Evolutionary conservation across 2,888 invertebrate genomes (phyloP).

Genomic region (Andrena minutula): DNA sequence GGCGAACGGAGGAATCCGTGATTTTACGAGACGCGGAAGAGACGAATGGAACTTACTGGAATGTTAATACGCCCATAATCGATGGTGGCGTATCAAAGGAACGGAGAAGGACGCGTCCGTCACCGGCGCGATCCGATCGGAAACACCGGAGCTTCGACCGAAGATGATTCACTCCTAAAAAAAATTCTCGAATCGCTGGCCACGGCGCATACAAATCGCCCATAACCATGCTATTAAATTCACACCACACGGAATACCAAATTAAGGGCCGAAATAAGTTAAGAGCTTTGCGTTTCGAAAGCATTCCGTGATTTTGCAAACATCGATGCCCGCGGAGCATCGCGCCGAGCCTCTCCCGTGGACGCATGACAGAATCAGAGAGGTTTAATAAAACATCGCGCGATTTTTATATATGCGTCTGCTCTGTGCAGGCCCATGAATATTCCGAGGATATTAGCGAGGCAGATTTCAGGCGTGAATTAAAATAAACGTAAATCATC

Average conservation of each 20-base stretch:
- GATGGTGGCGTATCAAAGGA: background rate
- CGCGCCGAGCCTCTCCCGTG: slow-evolving; percentile 1
- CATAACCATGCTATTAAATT: slow-evolving; percentile 52
- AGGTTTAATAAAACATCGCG: background rate
- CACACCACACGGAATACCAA: slow-evolving; percentile 47
- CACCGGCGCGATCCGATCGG: slow-evolving; percentile 26
- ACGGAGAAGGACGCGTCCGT: background rate
- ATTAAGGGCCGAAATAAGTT: slow-evolving; percentile 45
- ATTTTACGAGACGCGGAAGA: slow-evolving; percentile 9
- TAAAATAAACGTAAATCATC: background rate
- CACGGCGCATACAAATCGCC: slow-evolving; percentile 50
- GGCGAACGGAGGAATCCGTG: slow-evolving; percentile 31
- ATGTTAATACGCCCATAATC: slow-evolving; percentile 39
- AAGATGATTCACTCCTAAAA: slow-evolving; percentile 46
- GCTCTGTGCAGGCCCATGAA: background rate
- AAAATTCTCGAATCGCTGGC: slow-evolving; percentile 44
- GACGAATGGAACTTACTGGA: slow-evolving; percentile 8
- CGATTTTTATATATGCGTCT: background rate
- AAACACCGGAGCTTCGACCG: slow-evolving; percentile 27
- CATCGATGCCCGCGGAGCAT: background rate
- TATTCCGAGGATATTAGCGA: background rate
- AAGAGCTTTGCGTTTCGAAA: slow-evolving; percentile 22
- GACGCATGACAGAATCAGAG: slow-evolving; percentile 4
- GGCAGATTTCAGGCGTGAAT: background rate
- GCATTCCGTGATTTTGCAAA: background rate